Evolutionary conservation across 2,888 invertebrate genomes (phyloP).

Genomic region (Cataglyphis albicans): DNA sequence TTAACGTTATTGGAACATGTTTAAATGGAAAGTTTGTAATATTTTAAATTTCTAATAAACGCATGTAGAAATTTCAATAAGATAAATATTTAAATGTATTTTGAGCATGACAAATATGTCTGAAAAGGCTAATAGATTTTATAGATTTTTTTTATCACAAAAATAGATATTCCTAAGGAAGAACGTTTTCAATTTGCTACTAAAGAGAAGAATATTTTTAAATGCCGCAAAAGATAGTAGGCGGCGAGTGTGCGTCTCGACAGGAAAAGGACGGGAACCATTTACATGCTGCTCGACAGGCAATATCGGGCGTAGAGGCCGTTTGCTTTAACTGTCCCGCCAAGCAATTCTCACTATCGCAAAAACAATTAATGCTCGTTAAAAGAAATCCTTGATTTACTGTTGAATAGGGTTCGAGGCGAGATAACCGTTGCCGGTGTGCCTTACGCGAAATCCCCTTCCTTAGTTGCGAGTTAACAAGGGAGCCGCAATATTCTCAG

Average conservation of each 20-base stretch:
- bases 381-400: conserved; percentile 86
- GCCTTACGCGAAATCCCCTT: conserved; percentile 72
- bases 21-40: not conserved
- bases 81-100: not conserved
- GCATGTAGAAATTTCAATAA: not conserved
- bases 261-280: conserved; percentile 64
- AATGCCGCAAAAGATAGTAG: conserved; percentile 36
- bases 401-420: conserved; percentile 76
- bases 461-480: conserved; percentile 80
- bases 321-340: conserved; percentile 77
- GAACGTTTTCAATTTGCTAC: not conserved
- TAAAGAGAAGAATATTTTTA: not conserved
- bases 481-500: conserved; percentile 38
- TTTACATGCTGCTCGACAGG: conserved; percentile 76
- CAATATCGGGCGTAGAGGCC: conserved; percentile 73
- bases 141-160: not conserved
- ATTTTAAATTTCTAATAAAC: not conserved
- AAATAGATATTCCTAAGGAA: not conserved
- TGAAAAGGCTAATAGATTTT: not conserved
- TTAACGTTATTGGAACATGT: not conserved
- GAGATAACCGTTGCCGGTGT: conserved; percentile 81
- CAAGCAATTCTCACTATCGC: conserved; percentile 83
- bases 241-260: conserved; percentile 52
- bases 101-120: not conserved
- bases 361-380: conserved; percentile 86